Percentiles rank a stretch among this genome's conserved stretches.
These are phyloP conservation scores for Mamestra brassicae DNA, from an alignment of 2,888 invertebrate species.

Conservation along the genomic window DNA sequence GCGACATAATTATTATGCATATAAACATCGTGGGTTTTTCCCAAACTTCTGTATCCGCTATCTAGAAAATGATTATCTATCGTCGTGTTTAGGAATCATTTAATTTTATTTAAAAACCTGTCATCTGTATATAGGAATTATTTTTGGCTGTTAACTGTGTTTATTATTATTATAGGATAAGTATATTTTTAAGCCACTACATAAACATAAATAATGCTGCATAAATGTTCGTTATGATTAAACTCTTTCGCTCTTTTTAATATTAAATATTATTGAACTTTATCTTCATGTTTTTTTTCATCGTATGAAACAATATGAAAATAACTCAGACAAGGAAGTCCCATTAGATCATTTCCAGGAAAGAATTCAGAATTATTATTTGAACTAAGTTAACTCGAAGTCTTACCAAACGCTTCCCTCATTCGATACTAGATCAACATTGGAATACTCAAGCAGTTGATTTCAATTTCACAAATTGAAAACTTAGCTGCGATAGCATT, in stretches of 20 bases:
- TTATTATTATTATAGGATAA: neutral
- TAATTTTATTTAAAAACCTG: neutral
- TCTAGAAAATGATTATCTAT: neutral
- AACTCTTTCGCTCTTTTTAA: no score
- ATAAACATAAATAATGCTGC: no score
- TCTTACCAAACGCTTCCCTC: neutral
- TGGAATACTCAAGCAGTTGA: constrained; percentile 13
- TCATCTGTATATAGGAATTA: neutral
- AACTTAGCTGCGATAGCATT: constrained; percentile 10
- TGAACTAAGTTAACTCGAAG: neutral
- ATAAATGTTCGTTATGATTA: no score
- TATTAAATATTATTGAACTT: no score
- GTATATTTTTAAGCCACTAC: no score
- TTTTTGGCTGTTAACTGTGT: neutral
- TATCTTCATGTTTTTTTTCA: neutral
- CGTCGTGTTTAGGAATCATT: neutral
- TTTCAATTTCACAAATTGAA: constrained; percentile 24
- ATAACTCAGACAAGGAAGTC: neutral
- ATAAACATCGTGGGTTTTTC: neutral
- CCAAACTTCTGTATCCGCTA: neutral
- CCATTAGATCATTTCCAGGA: no score
- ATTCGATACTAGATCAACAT: constrained; percentile 1
- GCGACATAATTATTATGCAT: neutral
- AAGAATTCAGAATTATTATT: neutral
- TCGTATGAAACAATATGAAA: neutral